Evolutionary conservation across 2,113 vertebrate genomes (phyloP).

Genomic region (Odocoileus hemionus): DNA sequence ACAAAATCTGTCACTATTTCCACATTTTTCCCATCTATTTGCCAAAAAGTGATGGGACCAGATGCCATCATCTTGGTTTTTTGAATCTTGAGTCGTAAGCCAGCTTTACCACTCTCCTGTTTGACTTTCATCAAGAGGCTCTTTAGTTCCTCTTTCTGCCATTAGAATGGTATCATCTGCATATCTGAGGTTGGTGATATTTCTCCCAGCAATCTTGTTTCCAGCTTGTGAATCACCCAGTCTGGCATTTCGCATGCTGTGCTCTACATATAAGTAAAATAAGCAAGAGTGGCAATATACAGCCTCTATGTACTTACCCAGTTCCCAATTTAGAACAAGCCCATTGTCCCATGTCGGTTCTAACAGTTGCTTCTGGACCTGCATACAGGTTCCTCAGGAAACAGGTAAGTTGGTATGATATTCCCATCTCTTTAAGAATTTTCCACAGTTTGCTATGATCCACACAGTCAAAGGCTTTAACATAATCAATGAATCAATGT

Average conservation of each 20-base stretch:
- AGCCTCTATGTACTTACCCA: not conserved
- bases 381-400: not conserved
- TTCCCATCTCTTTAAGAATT: not conserved
- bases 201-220: not conserved
- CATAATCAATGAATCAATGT: not conserved
- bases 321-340: not conserved
- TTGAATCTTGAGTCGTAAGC: not conserved
- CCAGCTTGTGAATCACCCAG: not conserved
- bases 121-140: not conserved
- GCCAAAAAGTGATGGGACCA: not conserved
- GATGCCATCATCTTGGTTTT: not conserved
- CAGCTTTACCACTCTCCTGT: not conserved
- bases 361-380: not conserved
- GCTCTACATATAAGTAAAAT: not conserved
- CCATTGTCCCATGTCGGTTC: not conserved
- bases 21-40: not conserved
- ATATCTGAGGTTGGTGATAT: not conserved
- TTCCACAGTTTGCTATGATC: not conserved
- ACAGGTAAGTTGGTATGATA: not conserved
- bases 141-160: not conserved
- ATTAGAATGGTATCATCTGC: not conserved
- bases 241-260: not conserved
- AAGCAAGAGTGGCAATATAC: not conserved
- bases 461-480: not conserved
- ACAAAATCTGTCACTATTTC: not conserved